Evolutionary conservation across 2,113 vertebrate species (phyloP), one percentile per base, ranked within the genome.

Genomic region (Baryphthengus martii): DNA sequence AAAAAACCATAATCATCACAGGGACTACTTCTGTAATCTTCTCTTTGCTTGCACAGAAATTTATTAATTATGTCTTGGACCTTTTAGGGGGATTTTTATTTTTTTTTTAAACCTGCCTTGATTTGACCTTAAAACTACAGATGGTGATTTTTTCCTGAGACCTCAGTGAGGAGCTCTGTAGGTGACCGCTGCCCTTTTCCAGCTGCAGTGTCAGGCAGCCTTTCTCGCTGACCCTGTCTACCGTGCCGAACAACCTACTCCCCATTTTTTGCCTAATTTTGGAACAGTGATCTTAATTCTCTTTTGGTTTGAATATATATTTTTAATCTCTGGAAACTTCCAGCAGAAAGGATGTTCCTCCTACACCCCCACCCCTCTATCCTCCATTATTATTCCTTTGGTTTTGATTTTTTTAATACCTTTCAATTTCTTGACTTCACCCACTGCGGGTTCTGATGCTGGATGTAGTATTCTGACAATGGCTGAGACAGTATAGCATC

Each of bases 331-430:
- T 2, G 4, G 58, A 86, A 73, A 7, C 50, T 73, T 29, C 45
- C 62, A 76, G 29, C 21, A 28, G 44, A 52, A 67, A 61, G 21
- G 14, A 23, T 61, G 13, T 24, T 76, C 12, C 21, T 63, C 45
- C 53, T 37, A 0, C 11, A 10, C 26, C 7, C 16, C n/a, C 23
- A 17, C 29, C 10, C 11, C 4, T 6, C 8, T 7, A 13, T 2
- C 6, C 21, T 13, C 33, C 7, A 26, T 24, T 20, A 19, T 26
- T 17, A 5, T 39, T 50, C 44, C 33, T 45, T 71, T 58, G 17
- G 17, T 8, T 89, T 62, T 35, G 24, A 3, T 50, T 52, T 62
- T 68, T 52, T 65, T 47, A 47, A 25, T 0, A 3, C 31, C 24
- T 63, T 49, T 49, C n/a, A 13, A 9, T 72, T 75, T 50, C 40